Percentiles rank a stretch among this genome's conserved stretches.
These are phyloP conservation scores for Nezara viridula DNA, from an alignment of 2,888 invertebrate species.

Conservation along the genomic window DNA sequence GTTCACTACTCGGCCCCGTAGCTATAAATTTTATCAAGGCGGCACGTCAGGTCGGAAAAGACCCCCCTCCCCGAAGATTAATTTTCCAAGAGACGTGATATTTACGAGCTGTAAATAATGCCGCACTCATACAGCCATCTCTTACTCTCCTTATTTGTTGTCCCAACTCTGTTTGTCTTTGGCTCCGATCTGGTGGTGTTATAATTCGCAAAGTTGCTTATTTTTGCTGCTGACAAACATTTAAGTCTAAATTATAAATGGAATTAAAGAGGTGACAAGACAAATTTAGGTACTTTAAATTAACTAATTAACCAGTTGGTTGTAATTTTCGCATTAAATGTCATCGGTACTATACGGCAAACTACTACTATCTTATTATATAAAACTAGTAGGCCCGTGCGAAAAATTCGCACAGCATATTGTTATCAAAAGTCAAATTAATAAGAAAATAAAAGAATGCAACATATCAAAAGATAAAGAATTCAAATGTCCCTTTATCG, in stretches of 20 bases:
- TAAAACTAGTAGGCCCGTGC: no score
- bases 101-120: conserved; percentile 16
- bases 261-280: no score
- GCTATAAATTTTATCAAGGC: not conserved
- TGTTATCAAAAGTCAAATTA: no score
- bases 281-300: no score
- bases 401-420: no score
- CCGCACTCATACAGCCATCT: not conserved
- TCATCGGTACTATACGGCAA: no score
- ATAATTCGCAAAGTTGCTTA: not conserved
- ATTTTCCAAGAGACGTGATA: conserved; percentile 21
- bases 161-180: not conserved
- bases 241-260: not conserved
- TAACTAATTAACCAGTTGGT: no score
- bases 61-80: not conserved
- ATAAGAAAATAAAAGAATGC: no score
- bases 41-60: not conserved
- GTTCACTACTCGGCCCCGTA: not conserved
- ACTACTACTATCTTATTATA: no score
- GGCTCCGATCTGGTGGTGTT: not conserved
- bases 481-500: no score
- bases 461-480: no score
- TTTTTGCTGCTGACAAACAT: not conserved
- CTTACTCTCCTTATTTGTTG: not conserved
- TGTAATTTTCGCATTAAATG: no score